Conservation (phyloP, 2,797 vertebrate species). For the Gila robusta region DNA sequence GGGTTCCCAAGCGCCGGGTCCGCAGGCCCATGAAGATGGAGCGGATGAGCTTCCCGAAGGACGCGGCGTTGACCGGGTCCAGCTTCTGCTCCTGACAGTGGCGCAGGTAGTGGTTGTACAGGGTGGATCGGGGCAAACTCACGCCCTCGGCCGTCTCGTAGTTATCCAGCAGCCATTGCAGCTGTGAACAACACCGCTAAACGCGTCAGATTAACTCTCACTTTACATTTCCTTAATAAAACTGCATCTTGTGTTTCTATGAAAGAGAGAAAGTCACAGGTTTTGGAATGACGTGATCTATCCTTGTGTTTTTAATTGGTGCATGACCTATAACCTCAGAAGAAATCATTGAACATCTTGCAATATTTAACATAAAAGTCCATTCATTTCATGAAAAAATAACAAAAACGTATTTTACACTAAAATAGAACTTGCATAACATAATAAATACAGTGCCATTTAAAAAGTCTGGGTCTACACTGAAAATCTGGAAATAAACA, state of each 20-base stretch:
- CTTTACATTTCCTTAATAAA: neutral
- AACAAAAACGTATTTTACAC: neutral
- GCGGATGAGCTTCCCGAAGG: constrained; percentile 98
- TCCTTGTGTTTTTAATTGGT: neutral
- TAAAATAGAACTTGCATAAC: neutral
- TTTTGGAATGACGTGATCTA: neutral
- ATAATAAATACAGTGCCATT: constrained; percentile 8
- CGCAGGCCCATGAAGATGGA: constrained; percentile 98
- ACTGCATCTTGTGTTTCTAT: neutral
- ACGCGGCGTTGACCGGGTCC: constrained; percentile 96
- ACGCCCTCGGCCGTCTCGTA: constrained; percentile 98
- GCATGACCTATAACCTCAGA: neutral
- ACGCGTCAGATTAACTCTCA: neutral
- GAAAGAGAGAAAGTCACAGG: neutral
- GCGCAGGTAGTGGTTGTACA: constrained; percentile 97
- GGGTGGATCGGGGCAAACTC: constrained; percentile 94
- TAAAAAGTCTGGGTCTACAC: neutral
- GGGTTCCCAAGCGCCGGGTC: constrained; percentile 94
- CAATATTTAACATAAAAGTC: neutral
- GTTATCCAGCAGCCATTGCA: constrained; percentile 98
- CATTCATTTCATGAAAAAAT: neutral
- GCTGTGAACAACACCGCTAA: constrained; percentile 74
- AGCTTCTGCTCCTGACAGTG: constrained; percentile 99
- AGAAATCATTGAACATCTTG: neutral
- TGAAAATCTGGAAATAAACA: neutral